Evolutionary conservation across 2,113 vertebrate species (phyloP), one percentile per base, ranked within the genome.

Genomic region (Perca flavescens): DNA sequence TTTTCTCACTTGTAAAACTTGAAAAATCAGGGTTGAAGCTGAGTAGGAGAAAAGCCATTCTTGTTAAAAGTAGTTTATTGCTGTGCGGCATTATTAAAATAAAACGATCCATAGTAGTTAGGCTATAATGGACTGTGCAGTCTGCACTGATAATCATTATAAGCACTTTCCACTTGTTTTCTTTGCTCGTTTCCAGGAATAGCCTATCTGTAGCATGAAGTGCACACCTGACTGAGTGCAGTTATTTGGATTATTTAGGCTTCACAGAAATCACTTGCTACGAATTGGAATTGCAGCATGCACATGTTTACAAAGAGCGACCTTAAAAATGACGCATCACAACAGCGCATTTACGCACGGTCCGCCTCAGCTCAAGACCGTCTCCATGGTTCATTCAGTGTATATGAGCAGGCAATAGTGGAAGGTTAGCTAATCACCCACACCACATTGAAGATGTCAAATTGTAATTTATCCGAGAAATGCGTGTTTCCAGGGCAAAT

Each of bases 311-410:
- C 69, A 68, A 17, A 56, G 65, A 75, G n/a, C 56, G 58, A 67
- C 77, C 56, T 61, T 49, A 56, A 22, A 34, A 76, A 28, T 83
- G 88, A 80, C 57, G 64, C 82, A 43, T 71, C 79, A 76, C 67
- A 76, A n/a, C 67, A 60, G 68, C 81, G 31, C 86, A n/a, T 34
- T 83, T 89, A 82, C 68, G 68, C 79, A 62, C 15, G 56, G 52
- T 67, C 31, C 53, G n/a, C 31, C 36, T 49, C 17, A 25, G 63
- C 28, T 46, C 52, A 1, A 43, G 14, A 16, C 31, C 10, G 34
- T 67, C 4, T 12, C 56, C 67, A 36, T 53, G 60, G 5, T 77
- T 52, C 16, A 34, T 74, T 22, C n/a, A 22, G 25, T 52, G 34
- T 13, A 31, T 36, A 11, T 56, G 1, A 47, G 54, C 21, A 22